Percentiles rank a stretch among this genome's conserved stretches.
Evolutionary conservation across 64 coral and sea anemone genomes (phyloP).

Genomic region (Hydrozoanthus tunicans): DNA sequence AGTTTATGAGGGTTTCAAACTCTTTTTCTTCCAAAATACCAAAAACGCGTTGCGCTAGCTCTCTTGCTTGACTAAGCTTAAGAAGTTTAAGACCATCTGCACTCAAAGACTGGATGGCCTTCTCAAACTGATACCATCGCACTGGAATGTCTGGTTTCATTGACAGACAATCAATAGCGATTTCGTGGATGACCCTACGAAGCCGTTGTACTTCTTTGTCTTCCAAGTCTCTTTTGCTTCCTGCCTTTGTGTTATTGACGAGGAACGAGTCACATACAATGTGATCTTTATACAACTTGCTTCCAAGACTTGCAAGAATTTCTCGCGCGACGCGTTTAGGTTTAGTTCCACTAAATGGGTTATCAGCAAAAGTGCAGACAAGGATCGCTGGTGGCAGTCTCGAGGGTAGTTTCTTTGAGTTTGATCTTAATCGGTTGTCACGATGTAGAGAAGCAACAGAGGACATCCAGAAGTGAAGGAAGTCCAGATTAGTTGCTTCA

Average conservation of each 20-base stretch:
- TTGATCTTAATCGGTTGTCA: not conserved
- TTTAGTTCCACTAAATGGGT: not conserved
- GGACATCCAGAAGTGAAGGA: slow-evolving; percentile 54
- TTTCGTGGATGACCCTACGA: not conserved
- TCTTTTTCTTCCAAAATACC: slow-evolving; percentile 7
- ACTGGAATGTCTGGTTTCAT: not conserved
- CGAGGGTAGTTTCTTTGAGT: not conserved
- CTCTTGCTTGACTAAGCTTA: slow-evolving; percentile 16
- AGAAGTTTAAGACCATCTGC: not conserved
- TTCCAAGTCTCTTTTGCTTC: not conserved
- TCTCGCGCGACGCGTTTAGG: slow-evolving; percentile 7
- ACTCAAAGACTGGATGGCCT: not conserved
- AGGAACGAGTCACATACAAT: slow-evolving; percentile 15
- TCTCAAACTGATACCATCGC: slow-evolving; percentile 56
- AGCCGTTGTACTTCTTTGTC: slow-evolving; percentile 36
- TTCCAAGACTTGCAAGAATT: not conserved
- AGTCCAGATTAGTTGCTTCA: slow-evolving; percentile 39
- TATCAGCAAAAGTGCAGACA: slow-evolving; percentile 59
- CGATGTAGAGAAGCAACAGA: slow-evolving; percentile 49
- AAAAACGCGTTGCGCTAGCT: slow-evolving; percentile 24
- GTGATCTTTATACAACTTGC: slow-evolving; percentile 29
- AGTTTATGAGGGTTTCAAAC: slow-evolving; percentile 37
- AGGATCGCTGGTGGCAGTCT: slow-evolving; percentile 46
- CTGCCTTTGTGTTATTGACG: slow-evolving; percentile 47
- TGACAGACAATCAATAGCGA: slow-evolving; percentile 11